Base-by-base conservation (phyloP, 2,888 invertebrate species). In the Pheosia tremula region DNA sequence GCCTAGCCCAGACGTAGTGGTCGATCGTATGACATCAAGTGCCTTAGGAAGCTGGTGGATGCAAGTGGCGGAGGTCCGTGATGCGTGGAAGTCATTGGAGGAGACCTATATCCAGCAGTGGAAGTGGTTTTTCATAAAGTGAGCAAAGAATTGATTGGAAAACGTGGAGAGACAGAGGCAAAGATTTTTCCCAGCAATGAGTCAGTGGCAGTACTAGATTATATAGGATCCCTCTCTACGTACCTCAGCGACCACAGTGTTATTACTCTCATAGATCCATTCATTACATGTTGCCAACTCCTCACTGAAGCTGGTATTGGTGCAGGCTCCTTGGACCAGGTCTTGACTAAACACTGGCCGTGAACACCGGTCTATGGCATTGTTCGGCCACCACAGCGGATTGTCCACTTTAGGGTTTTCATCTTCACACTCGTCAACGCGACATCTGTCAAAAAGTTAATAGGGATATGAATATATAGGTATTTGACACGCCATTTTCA, bases 201-300 rank as follows among this genome's bases (percentile, higher is more conserved):
- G n/a, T 7, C 41, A 41, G 41, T 8, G 8, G 24, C 24, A 24
- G 24, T 24, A 24, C 24, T 24, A 8, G 41, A 7, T 8, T 41
- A 7, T 5, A 47, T 47, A n/a, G 5, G n/a, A 11, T 9, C 11
- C 11, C 3, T 54, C 10, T 54, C 53, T 11, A 38, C 67, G 69
- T 77, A 91, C 91, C 81, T 81, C 87, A 39, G 88, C 82, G 6
- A 91, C 75, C 24, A 89, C 81, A n/a, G 88, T 87, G 49, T 89
- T 67, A 45, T 87, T 80, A 11, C 67, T 84, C 67, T 89, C 90
- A 60, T 91, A 91, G 0, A 91, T 72, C 90, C 90, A 91, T 3
- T 84, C 77, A 0, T 75, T 73, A 58, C 91, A 91, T 0, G 68
- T 59, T 10, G 71, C 80, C 0, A 79, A 50, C 5, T 64, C 45